Evolutionary conservation across 1,140 invertebrate genomes (phyloP), one percentile per base, ranked within the genome.

Genomic region (Bombus sibiricus): DNA sequence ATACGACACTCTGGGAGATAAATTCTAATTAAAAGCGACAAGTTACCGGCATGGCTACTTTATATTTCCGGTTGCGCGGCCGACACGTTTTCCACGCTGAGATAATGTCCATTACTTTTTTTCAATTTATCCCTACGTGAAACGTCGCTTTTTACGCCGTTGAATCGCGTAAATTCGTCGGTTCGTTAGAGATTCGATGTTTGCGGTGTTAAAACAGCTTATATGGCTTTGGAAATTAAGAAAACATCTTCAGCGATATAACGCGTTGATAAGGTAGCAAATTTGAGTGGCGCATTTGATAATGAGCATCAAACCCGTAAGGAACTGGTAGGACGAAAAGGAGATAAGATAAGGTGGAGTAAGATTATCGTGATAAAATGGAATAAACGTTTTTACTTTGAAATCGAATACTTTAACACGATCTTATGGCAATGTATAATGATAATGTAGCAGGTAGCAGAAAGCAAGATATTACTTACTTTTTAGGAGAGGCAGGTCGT

Each of bases 401-500:
- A 34, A 34, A 22, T 34, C 1, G 9, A 47, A 47, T 18, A 47
- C 18, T 37, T 69, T 25, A 25, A 28, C 9, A 39, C 34, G 34
- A 25, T 69, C 10, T 25, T 39, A 12, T 6, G 28, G 39, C 28
- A 15, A 41, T 41, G 15, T 15, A 41, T 3, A 6, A n/a, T 3
- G 68, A 39, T 39, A 25, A 39, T 25, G 22, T 22, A 37, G 28
- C 15, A n/a, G 15, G 22, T 15, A 12, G 18, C 1, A 8, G 15
- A 13, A 18, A 3, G 18, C 3, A 8, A 5, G 28, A 10, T 13
- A 32, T 37, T 66, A 97, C 97, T 98, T 95, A 98, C 98, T 98
- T 97, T 98, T 98, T 90, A 98, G 96, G 88, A 98, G 96, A 87
- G 98, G 98, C 93, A 98, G 95, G 92, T 98, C 98, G 87, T 97